Evolutionary conservation across 2,113 vertebrate genomes (phyloP).

Genomic region (Perognathus longimembris): DNA sequence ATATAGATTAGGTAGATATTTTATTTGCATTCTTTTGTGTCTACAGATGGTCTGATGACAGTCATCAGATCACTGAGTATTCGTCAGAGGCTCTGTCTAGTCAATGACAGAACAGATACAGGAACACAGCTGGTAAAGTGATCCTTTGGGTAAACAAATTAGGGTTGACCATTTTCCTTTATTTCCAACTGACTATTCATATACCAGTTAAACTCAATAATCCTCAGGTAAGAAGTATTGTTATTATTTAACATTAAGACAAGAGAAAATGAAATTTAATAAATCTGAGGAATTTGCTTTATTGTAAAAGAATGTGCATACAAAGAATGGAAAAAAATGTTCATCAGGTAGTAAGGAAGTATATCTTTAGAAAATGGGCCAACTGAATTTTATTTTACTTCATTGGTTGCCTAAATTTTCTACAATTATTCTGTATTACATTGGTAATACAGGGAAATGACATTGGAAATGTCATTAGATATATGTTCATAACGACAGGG

Average conservation of each 20-base stretch:
- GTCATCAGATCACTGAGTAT: conserved; percentile 58
- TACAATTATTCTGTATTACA: neutral
- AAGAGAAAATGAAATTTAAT: conserved; percentile 40
- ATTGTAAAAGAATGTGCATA: neutral
- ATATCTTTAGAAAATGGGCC: neutral
- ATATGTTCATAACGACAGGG: neutral
- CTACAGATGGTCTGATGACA: conserved; percentile 44
- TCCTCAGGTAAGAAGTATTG: neutral
- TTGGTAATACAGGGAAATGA: neutral
- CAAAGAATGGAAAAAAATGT: neutral
- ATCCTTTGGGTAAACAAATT: neutral
- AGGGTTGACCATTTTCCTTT: neutral
- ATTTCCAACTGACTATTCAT: neutral
- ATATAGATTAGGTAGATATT: neutral
- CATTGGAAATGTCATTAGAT: too few relatives aligned
- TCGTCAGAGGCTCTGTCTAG: conserved; percentile 66
- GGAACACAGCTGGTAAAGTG: conserved; percentile 45
- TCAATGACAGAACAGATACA: conserved; percentile 42
- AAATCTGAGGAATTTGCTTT: conserved; percentile 6
- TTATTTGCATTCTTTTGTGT: conserved; percentile 61
- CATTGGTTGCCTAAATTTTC: conserved; percentile 18
- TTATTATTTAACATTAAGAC: conserved; percentile 22
- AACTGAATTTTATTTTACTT: neutral
- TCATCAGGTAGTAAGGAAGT: neutral
- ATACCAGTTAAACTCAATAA: neutral